Evolutionary conservation across 2,888 invertebrate species (phyloP), one percentile per base, ranked within the genome.

Genomic region (Salpingus planirostris): DNA sequence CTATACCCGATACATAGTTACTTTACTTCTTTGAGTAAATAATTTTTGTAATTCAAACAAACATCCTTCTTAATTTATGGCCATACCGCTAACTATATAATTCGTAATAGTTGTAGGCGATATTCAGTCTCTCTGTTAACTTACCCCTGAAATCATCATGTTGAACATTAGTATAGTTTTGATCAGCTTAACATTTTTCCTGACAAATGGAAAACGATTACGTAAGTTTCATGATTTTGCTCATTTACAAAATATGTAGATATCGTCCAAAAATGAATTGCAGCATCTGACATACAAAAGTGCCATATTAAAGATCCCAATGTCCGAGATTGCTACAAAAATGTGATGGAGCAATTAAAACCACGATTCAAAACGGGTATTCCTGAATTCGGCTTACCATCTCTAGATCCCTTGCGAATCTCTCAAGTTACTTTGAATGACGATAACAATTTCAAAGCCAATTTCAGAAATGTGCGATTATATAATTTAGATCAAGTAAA

Each of bases 271-370:
- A n/a, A n/a, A n/a, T n/a, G n/a, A n/a, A n/a, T 61, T 64, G 5
- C 56, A 83, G 83, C 81, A 13, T 57, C 68, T 4, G 80, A 73
- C 55, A 66, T 84, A 2, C 69, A 75, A 44, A 59, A 76, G 29
- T 84, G 84, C 51, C 72, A 71, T 44, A 68, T 76, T 2, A 74
- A 68, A 30, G 76, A 77, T 49, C 69, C 68, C 1, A 66, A 74
- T 4, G 51, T 84, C 18, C 70, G 71, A 46, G 65, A 64, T 1
- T 84, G 84, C 50, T 69, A 76, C 0, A 62, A 64, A 36, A 58
- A 69, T 12, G 74, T 74, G 1, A 62, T 82, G 1, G 73, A 79
- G 27, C 54, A 55, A 0, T 58, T 84, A 36, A 65, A 68, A 28
- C 71, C 74, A 0, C 62, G 70, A 21, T 57, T 84, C 7, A 62